Percentiles rank a stretch among this genome's conserved stretches.
Conservation (phyloP, 2,888 invertebrate species). For the Diploptera punctata region DNA sequence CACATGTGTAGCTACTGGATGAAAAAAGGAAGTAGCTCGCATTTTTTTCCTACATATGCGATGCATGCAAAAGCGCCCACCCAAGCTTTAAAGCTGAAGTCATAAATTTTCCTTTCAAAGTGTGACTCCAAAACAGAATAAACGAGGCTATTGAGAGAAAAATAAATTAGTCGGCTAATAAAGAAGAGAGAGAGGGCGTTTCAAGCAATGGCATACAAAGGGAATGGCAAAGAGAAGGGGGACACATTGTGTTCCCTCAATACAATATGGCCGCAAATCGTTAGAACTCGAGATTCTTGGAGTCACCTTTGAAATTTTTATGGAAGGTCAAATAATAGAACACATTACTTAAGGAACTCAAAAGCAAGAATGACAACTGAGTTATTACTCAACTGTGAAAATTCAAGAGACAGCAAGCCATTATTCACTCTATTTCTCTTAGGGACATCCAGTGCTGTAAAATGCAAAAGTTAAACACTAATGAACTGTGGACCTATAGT, state of each 20-base stretch:
- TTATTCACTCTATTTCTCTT: no score
- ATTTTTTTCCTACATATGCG: background rate
- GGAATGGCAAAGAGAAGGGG: background rate
- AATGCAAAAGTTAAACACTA: no score
- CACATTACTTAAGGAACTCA: no score
- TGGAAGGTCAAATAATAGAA: background rate
- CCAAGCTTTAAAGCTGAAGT: conserved; percentile 12
- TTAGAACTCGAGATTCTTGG: background rate
- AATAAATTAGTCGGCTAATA: conserved; percentile 23
- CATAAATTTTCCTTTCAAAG: conserved; percentile 27
- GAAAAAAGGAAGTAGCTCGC: no score
- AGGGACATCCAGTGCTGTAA: no score
- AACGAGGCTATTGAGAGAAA: conserved; percentile 21
- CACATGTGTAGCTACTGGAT: no score
- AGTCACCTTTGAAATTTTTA: background rate
- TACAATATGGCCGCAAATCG: background rate
- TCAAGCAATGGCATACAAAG: background rate
- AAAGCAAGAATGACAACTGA: no score
- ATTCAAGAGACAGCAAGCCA: no score
- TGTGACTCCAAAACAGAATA: conserved; percentile 22
- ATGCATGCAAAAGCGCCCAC: conserved; percentile 24
- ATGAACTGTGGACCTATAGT: no score
- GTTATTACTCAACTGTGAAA: no score
- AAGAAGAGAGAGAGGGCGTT: background rate
- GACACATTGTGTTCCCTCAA: background rate